Conservation (phyloP, 2,797 vertebrate species). For the Spinus pinus region DNA sequence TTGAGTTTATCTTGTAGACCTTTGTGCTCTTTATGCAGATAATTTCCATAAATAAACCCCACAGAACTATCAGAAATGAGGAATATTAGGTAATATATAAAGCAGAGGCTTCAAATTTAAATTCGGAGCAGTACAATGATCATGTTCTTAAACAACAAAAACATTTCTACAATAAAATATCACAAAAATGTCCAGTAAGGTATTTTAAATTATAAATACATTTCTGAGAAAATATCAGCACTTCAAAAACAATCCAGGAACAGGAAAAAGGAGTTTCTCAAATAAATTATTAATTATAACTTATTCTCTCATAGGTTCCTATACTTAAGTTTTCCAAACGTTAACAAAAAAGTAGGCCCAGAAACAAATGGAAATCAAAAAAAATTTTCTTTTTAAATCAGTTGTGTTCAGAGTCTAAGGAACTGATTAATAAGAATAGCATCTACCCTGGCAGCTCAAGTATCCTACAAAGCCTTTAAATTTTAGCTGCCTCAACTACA, state of each 20-base stretch:
- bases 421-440: not conserved
- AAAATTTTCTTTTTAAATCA: not conserved
- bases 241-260: not conserved
- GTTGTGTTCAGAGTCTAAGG: not conserved
- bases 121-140: not conserved
- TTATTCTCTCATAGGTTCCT: not conserved
- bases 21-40: not conserved
- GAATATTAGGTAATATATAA: not conserved
- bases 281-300: not conserved
- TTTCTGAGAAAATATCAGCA: not conserved
- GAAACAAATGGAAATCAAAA: not conserved
- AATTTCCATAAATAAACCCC: not conserved
- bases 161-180: not conserved
- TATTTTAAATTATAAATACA: not conserved
- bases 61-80: not conserved
- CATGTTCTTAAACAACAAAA: not conserved
- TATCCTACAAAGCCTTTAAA: not conserved
- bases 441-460: not conserved
- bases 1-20: not conserved
- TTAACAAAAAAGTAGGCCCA: not conserved
- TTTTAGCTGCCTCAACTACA: not conserved
- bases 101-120: not conserved
- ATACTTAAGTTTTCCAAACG: not conserved
- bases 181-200: not conserved
- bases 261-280: not conserved